Evolutionary conservation across 2,888 invertebrate genomes (phyloP).

Genomic region (Shargacucullia verbasci): DNA sequence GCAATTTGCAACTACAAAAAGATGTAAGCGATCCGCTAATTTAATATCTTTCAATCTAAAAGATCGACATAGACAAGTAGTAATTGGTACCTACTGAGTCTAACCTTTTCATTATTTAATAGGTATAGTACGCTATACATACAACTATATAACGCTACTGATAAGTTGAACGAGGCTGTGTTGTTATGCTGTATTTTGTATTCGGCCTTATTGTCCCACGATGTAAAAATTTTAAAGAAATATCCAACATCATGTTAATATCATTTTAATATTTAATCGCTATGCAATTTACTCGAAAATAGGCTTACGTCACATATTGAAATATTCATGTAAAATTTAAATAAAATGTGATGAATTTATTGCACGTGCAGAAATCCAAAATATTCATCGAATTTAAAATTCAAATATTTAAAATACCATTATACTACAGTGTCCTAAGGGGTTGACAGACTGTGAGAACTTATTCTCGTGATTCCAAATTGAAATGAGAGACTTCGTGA

Average conservation of each 20-base stretch:
- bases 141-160: no score
- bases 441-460: conserved; percentile 75
- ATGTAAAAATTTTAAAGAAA: no score
- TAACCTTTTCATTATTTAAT: conserved; percentile 1
- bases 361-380: conserved; percentile 44
- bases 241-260: no score
- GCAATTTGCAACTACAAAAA: conserved; percentile 29
- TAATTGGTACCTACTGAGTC: conserved; percentile 43
- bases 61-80: conserved; percentile 16
- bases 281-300: no score
- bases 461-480: conserved; percentile 70
- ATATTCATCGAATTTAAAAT: conserved; percentile 48
- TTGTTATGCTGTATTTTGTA: no score
- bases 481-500: conserved; percentile 65
- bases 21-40: conserved; percentile 17
- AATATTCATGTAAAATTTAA: conserved; percentile 13
- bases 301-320: no score
- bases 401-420: conserved; percentile 51
- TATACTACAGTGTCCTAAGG: conserved; percentile 57
- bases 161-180: no score
- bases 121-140: neutral
- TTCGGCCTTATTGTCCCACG: no score
- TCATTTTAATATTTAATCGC: no score
- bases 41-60: conserved; percentile 22
- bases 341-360: conserved; percentile 37